Base-by-base conservation (phyloP, 2,797 vertebrate species). In the Moxostoma hubbsi region DNA sequence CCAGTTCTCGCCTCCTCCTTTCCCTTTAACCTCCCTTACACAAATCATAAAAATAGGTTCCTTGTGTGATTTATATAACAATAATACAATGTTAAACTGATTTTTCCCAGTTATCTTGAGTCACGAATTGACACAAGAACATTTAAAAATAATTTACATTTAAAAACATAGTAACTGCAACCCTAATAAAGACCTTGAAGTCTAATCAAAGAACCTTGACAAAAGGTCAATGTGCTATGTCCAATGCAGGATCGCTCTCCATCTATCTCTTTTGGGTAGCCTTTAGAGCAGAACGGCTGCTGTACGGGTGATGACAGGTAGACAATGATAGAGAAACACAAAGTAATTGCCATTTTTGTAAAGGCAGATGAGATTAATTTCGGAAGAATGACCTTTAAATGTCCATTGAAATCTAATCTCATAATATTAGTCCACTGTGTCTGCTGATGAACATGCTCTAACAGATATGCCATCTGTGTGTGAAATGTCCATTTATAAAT, bases 371-470 rank as follows among this genome's bases (percentile, higher is more conserved):
- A 74, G 43, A 73, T 72, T 51, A 15, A 75, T 66, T 67, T 81
- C 18, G 3, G 36, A 79, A n/a, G 70, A 84, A 81, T 75, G 67
- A 78, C 81, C 62, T 82, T 75, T 47, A 79, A 80, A 7, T 80
- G 77, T 7, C n/a, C 50, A 59, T 46, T 72, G 46, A 72, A 79
- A 77, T 68, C 5, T 16, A 2, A 57, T 57, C 69, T 81, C 51
- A 71, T 51, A n/a, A 53, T 78, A 53, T n/a, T 0, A 13, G n/a
- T 65, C 61, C 49, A 54, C 47, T 18, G 45, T 45, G 9, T 51
- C 15, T 50, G 53, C 43, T 61, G 68, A 24, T 73, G 36, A 54
- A 50, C 71, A 66, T 5, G 10, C 6, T 16, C 24, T 5, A 4
- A 15, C 6, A 18, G 0, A 11, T 24, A 16, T 5, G 18, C 18